Evolutionary conservation across 1,140 invertebrate species (phyloP), one percentile per base, ranked within the genome.

Genomic region (Drosophila elegans): DNA sequence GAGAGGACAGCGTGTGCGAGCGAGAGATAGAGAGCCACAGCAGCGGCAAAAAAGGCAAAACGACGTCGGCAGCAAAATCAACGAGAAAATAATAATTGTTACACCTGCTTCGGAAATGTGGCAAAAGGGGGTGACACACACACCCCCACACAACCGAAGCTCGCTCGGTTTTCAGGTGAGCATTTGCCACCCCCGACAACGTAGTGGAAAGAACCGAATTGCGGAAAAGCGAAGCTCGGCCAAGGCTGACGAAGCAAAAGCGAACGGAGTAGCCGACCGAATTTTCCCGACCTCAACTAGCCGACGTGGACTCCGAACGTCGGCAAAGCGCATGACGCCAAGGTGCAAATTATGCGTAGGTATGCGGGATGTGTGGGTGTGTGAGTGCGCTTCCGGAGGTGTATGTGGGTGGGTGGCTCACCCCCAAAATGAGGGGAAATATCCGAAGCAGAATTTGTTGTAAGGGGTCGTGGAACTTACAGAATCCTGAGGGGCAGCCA

Each of bases 11-110:
- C 16, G 68, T 74, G 73, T 74, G 73, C 55, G 62, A 57, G 69
- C 63, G 64, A 63, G 59, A 68, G 62, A 74, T 29, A 81, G 55
- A 64, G 60, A 78, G 80, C 49, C 34, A 38, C 44, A 45, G 46
- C 49, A 64, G 80, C 55, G 62, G 46, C 67, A 64, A 55, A 45
- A 39, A 42, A 83, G 77, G 57, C 55, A 83, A 79, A 88, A 76
- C 82, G 74, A 82, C 69, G 42, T 74, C 75, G 49, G 54, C 54
- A 61, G 78, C 84, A 89, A 89, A 89, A 89, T 90, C 84, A 89
- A 89, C 84, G 84, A 84, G 84, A 89, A 89, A 89, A 89, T 89
- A 89, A 89, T 89, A 89, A 89, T 89, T 89, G 84, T 89, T 89
- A 89, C 84, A 89, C 84, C 84, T 89, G 84, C 84, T 89, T 89